A percentile compares a stretch with the other conserved stretches of the same genome.
phyloP scores from a whole-genome alignment of 2,113 vertebrate species.

The Crypturellus undulatus region DNA sequence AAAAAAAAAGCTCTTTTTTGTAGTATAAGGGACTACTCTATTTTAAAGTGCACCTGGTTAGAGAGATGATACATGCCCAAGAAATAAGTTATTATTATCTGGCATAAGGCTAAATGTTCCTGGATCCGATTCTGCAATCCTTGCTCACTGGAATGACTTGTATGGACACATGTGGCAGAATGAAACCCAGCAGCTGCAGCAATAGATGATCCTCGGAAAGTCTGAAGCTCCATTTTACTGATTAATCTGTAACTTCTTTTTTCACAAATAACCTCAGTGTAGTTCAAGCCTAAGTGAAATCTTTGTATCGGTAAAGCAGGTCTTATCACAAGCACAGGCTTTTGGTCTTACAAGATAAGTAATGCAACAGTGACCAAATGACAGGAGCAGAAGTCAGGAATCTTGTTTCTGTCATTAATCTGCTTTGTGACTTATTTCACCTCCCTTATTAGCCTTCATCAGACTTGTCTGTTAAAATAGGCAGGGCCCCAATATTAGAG shows the following conservation, averaged over 20 bases:
- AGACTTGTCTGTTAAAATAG: not conserved
- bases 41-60: constrained; percentile 55
- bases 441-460: not conserved
- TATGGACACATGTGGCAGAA: not conserved
- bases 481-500: rapidly evolving
- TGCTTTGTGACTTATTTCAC: not conserved
- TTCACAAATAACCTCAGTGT: not conserved
- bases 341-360: not conserved
- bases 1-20: not conserved
- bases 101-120: not conserved
- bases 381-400: not conserved
- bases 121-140: not conserved
- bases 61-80: constrained; percentile 42
- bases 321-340: not conserved
- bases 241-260: not conserved
- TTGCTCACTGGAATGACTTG: not conserved
- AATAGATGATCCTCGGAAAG: not conserved
- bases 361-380: not conserved
- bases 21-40: constrained; percentile 21
- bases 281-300: not conserved
- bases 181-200: not conserved
- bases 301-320: not conserved
- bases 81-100: constrained; percentile 47
- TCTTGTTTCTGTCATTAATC: not conserved
- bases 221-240: not conserved